Conservation (phyloP, 2,113 vertebrate species). For the Rhodinocichla rosea region DNA sequence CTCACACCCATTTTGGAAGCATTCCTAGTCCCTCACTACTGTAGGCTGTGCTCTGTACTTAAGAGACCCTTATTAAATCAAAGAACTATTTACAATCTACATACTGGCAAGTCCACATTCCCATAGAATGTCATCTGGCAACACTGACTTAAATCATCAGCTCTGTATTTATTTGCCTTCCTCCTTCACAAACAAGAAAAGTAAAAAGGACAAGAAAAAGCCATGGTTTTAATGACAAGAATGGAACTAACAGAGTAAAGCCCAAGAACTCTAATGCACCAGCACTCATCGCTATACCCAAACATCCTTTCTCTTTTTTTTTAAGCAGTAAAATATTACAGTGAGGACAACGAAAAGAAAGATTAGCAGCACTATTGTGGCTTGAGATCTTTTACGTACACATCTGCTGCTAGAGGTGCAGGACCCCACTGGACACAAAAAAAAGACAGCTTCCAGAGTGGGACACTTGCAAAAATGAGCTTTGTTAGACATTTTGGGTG, state of each 20-base stretch:
- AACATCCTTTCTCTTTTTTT: background rate
- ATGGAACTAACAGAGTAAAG: background rate
- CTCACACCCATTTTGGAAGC: conserved; percentile 5
- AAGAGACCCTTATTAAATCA: conserved; percentile 34
- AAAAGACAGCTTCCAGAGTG: background rate
- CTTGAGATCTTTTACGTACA: background rate
- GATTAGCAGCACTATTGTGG: background rate
- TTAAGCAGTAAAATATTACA: background rate
- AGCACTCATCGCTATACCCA: background rate
- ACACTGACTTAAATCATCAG: background rate
- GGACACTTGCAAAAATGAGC: background rate
- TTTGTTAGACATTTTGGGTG: background rate
- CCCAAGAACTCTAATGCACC: background rate
- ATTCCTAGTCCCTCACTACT: background rate
- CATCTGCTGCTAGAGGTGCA: background rate
- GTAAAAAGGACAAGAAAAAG: background rate
- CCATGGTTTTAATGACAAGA: background rate
- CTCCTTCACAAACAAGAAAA: background rate
- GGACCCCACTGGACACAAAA: background rate
- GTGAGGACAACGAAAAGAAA: background rate
- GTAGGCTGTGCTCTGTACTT: conserved; percentile 13
- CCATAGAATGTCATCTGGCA: conserved; percentile 37
- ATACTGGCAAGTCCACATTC: conserved; percentile 46
- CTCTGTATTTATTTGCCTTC: conserved; percentile 5
- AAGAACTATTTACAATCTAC: conserved; percentile 47